Evolutionary conservation across 2,888 invertebrate species (phyloP), one percentile per base, ranked within the genome.

Genomic region (Lobophora halterata): DNA sequence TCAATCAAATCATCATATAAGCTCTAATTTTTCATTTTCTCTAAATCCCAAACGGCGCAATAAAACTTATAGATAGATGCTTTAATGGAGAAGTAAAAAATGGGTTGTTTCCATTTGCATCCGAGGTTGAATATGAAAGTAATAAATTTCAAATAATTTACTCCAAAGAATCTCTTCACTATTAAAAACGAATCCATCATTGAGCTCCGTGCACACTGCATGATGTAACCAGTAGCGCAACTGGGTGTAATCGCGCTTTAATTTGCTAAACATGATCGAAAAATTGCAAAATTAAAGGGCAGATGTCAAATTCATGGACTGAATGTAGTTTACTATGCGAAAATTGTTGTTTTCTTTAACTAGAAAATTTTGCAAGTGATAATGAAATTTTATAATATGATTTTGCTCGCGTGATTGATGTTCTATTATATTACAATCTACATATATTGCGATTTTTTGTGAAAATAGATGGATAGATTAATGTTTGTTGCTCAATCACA

Each of bases 191-290:
- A 38, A 37, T 37, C 32, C 42, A 45, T 47, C 36, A 45, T 50
- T 40, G 43, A 29, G 47, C 40, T 37, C 31, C 1, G 31, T 29
- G 21, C 42, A 47, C 38, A 46, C 37, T 18, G 18, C 12, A 8
- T 43, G 36, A 32, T 27, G 46, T 23, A 46, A 46, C 17, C 36
- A 33, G 19, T 36, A 41, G 41, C 40, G 46, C 40, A 49, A 49
- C 27, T n/a, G n/a, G n/a, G n/a, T n/a, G 14, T 45, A 40, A 46
- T 39, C 46, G 41, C 25, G 21, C 10, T 14, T 46, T 44, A 44
- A 46, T 46, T 50, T 39, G 29, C 46, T 39, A 27, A 48, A 36
- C 46, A 30, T 36, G 46, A 49, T 50, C 41, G 37, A 44, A 45
- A 40, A 32, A 31, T 46, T 46, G 41, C 49, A 30, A 32, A 37